Evolutionary conservation across 2,888 invertebrate species (phyloP), one percentile per base, ranked within the genome.

Genomic region (Ornithoptera alexandrae): DNA sequence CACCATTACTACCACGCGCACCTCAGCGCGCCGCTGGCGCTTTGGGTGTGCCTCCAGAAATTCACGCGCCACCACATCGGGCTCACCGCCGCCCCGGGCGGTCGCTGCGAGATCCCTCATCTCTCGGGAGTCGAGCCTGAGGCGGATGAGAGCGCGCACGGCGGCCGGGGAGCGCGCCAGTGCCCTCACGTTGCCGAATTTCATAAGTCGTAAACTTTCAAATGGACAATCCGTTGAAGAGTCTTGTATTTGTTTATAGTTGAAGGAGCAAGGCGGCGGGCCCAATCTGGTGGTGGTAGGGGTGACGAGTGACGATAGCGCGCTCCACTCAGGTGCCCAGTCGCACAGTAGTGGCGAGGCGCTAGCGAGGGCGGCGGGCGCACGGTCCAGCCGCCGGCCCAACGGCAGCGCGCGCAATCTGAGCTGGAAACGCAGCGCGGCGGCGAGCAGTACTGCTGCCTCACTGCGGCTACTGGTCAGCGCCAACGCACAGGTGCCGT

Each of bases 201-300:
- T 90, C 30, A 86, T 75, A 56, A 89, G 77, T 1, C 89, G 86
- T 10, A 85, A 82, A 30, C 87, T 82, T 70, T 90, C 91, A 74
- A 89, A 91, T 8, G 86, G 82, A 72, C 91, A 90, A 17, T 75
- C 73, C 76, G 50, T 71, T 63, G 39, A 65, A 67, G 22, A 30
- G 30, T 74, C 74, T 15, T 17, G 8, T 12, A 57, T n/a, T 5
- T 30, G 18, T 6, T 8, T 46, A 18, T 62, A 58, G 58, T 68
- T 68, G 17, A 62, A 22, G n/a, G 61, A 68, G 72, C 90, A 89
- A 1, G 88, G 85, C 62, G 89, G 88, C 12, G 87, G 85, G 12
- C 84, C 88, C 17, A 88, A 15, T 15, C 15, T 17, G 18, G 50
- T 18, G 50, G 50, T 17, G 3, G 50, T 1, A 1, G 50, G 39